Percentiles rank a stretch among this genome's conserved stretches.
Evolutionary conservation across 1,140 invertebrate species (phyloP).

Genomic region (Drosophila kohkoa): DNA sequence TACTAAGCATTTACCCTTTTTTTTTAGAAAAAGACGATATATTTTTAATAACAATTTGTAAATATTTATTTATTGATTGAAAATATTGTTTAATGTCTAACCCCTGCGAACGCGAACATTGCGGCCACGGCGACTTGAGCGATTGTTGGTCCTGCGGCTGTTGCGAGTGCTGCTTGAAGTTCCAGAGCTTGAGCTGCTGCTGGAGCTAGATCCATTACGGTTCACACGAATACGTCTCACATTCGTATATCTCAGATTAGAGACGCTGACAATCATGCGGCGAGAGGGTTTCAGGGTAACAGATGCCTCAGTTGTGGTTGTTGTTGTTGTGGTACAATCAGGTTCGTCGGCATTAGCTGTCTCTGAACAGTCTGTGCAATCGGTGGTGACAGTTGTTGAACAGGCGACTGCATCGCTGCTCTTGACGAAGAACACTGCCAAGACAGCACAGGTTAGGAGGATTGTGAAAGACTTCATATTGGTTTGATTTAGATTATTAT

Average conservation of each 20-base stretch:
- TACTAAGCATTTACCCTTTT: no score
- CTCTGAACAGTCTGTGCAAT: constrained; percentile 23
- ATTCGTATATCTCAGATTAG: constrained; percentile 29
- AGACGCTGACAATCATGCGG: constrained; percentile 16
- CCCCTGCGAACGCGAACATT: no score
- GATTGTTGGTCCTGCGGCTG: no score
- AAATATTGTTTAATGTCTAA: no score
- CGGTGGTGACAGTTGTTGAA: constrained; percentile 6
- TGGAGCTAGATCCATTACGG: background rate
- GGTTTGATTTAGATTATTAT: background rate
- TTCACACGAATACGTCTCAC: constrained; percentile 39
- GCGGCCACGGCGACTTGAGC: background rate
- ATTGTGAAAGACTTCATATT: background rate
- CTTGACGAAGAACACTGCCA: constrained; percentile 8
- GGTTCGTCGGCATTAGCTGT: background rate
- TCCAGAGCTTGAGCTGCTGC: no score
- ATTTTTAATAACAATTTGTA: no score
- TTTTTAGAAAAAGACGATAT: no score
- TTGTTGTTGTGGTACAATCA: constrained; percentile 28
- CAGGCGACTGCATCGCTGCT: constrained; percentile 24
- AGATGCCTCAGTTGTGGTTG: background rate
- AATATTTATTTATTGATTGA: no score
- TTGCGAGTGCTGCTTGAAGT: no score
- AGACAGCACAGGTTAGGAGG: background rate
- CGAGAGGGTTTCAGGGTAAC: background rate